Evolutionary conservation across 2,113 vertebrate genomes (phyloP).

Genomic region (Pseudonaja textilis): DNA sequence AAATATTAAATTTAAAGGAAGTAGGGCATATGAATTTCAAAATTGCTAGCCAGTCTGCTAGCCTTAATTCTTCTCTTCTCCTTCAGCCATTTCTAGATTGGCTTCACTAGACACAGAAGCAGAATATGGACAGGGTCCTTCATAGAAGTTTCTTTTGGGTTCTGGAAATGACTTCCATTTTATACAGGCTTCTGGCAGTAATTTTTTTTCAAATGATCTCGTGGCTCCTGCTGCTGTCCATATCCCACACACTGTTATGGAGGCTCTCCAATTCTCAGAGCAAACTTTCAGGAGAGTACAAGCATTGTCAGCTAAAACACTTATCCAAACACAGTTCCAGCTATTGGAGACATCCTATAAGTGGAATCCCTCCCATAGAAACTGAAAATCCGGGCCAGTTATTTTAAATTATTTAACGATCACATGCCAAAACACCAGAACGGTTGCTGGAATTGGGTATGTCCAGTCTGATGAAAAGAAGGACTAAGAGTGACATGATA

Average conservation of each 20-base stretch:
- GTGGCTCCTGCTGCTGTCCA: background rate
- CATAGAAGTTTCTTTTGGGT: background rate
- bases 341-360: background rate
- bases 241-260: background rate
- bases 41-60: slow-evolving; percentile 44
- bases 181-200: background rate
- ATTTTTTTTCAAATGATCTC: background rate
- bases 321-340: background rate
- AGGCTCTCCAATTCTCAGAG: background rate
- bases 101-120: background rate
- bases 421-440: background rate
- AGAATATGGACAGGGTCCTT: background rate
- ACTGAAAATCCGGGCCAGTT: background rate
- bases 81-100: slow-evolving; percentile 52
- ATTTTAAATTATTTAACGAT: background rate
- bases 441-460: too few species aligned
- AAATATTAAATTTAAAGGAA: slow-evolving; percentile 61
- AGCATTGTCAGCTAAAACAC: background rate
- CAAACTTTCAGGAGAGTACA: background rate
- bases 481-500: too few species aligned
- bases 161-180: background rate
- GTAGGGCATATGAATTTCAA: slow-evolving; percentile 51
- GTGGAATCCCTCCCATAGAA: background rate
- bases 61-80: slow-evolving; percentile 53
- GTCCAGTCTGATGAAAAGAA: too few species aligned